Conservation (phyloP, 2,113 vertebrate genomes). For the Fulica atra region DNA sequence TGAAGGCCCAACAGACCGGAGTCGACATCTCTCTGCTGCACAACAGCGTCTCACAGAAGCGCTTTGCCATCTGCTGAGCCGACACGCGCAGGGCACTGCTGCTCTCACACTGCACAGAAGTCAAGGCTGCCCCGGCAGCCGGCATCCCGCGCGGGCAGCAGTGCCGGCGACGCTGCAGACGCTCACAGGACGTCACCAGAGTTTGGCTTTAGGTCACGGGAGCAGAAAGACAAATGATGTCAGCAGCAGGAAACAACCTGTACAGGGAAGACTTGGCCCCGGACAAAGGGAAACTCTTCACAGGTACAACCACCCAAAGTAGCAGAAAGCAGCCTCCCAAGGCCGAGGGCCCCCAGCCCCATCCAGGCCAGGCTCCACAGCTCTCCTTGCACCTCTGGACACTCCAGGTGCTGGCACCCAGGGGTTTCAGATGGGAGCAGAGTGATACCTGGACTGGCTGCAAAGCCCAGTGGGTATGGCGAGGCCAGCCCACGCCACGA, state of each 20-base stretch:
- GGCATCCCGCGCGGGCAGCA: neutral
- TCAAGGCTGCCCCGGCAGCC: neutral
- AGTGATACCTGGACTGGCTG: neutral
- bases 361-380: fast-evolving
- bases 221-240: constrained; percentile 4
- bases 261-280: neutral
- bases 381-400: fast-evolving
- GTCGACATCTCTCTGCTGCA: neutral
- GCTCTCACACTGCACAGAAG: neutral
- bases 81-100: neutral
- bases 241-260: neutral
- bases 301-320: neutral
- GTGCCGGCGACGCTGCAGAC: neutral
- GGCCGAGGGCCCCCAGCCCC: too few relatives aligned
- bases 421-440: fast-evolving
- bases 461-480: neutral
- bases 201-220: constrained; percentile 23
- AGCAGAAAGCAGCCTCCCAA: neutral
- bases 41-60: neutral
- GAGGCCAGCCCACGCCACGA: neutral
- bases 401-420: fast-evolving
- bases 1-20: neutral
- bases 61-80: neutral
- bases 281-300: neutral
- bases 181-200: neutral